These are phyloP conservation scores for Bucorvus abyssinicus DNA, from an alignment of 2,797 vertebrate genomes.

Conservation along the genomic window DNA sequence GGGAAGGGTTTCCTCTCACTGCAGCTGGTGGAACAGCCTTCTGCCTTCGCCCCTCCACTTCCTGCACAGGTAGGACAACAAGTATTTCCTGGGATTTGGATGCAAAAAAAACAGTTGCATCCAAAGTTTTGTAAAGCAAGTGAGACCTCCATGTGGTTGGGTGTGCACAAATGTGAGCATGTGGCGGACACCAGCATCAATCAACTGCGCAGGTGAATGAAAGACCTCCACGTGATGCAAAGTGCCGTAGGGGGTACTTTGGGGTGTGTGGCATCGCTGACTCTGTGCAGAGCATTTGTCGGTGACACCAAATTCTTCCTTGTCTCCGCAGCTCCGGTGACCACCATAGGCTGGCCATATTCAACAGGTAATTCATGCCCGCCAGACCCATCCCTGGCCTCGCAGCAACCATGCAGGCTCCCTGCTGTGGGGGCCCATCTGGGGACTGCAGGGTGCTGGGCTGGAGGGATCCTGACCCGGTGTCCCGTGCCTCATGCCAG, in stretches of 20 bases:
- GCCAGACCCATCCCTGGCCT: too few species aligned
- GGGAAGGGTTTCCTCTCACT: not conserved
- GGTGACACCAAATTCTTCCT: not conserved
- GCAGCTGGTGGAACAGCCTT: accelerated
- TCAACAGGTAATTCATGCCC: not conserved
- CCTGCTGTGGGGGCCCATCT: not conserved
- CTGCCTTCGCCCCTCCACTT: accelerated
- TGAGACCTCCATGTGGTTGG: not conserved
- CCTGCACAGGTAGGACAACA: accelerated
- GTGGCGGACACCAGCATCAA: too few species aligned
- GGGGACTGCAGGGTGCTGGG: accelerated
- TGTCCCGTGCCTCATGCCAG: not conserved
- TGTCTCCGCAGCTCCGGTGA: too few species aligned
- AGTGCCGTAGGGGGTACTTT: too few species aligned
- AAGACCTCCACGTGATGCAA: too few species aligned
- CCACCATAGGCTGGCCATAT: too few species aligned
- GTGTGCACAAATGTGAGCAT: too few species aligned
- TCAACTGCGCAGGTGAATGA: too few species aligned
- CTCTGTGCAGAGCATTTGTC: too few species aligned
- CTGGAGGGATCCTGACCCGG: not conserved
- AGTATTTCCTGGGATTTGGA: not conserved
- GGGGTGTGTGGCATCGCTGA: too few species aligned
- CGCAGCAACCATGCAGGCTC: too few species aligned
- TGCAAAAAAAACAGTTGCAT: not conserved
- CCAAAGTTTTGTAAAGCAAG: not conserved